Evolutionary conservation across 1,140 invertebrate genomes (phyloP).

Genomic region (Drosophila nikananu): DNA sequence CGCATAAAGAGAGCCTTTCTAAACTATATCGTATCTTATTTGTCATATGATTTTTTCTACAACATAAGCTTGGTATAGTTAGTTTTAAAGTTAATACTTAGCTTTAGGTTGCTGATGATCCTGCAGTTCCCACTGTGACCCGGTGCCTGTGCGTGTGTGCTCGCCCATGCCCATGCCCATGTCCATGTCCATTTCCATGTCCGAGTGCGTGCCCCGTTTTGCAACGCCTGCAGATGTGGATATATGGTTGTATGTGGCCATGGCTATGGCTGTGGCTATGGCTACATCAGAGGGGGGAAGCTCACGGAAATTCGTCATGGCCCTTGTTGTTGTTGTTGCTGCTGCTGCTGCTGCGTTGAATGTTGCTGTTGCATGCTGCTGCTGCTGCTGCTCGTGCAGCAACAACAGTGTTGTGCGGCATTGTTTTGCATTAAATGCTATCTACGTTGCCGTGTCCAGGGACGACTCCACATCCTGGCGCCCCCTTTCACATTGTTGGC

Average conservation of each 20-base stretch:
- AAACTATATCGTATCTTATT: too few relatives aligned
- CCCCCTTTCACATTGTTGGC: constrained; percentile 29
- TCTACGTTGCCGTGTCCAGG: constrained; percentile 66
- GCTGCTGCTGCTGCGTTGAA: constrained; percentile 4
- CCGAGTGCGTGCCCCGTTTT: constrained; percentile 67
- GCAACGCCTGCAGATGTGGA: constrained; percentile 76
- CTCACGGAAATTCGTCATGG: constrained; percentile 68
- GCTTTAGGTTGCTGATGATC: too few relatives aligned
- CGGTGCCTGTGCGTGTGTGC: constrained; percentile 11
- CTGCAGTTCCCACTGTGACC: neutral
- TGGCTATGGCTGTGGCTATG: constrained; percentile 17
- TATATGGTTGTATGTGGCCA: constrained; percentile 22
- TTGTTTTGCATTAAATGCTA: constrained; percentile 78
- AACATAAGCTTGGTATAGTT: neutral
- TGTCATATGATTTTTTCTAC: neutral
- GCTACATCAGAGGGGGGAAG: neutral
- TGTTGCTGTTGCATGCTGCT: constrained; percentile 30
- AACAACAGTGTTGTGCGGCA: constrained; percentile 39
- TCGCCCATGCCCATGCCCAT: constrained; percentile 25
- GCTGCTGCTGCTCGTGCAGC: constrained; percentile 12
- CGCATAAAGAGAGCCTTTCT: too few relatives aligned
- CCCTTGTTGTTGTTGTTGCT: constrained; percentile 12
- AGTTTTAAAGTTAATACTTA: too few relatives aligned
- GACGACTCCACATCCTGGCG: constrained; percentile 7
- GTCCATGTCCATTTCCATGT: constrained; percentile 29